Base-by-base conservation (phyloP, 2,888 invertebrate genomes). In the Sarcophaga carnaria region DNA sequence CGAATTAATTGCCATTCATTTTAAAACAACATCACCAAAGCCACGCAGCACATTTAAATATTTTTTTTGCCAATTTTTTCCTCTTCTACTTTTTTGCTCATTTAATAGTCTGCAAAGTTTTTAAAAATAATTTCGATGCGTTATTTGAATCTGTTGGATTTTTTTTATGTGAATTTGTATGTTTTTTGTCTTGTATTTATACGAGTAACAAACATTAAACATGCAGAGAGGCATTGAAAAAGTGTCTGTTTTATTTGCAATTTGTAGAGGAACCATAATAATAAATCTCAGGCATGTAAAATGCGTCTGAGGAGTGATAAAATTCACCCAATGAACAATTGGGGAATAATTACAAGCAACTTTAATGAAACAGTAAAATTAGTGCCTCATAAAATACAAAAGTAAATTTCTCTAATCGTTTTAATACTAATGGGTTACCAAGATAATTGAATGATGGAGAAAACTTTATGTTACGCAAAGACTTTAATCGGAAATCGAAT, bases 1-100 rank as follows among this genome's bases (percentile, higher is more conserved):
- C 83, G 70, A 86, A 86, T 86, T 86, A 86, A 86, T 86, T 86
- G 83, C 80, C 83, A 80, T 86, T 83, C 83, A 86, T 86, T 80
- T 77, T 60, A 78, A 77, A 80, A 49, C 37, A 25, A n/a, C 27
- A 66, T 78, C 75, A 69, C 67, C 49, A 76, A 64, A 45, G 60
- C 69, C 59, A 76, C 62, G 27, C 45, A 66, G 75, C 37, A 79
- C 62, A 79, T 64, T 64, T 22, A 49, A 22, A 69, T 60, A 66
- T 72, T 77, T 14, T 12, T 80, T n/a, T 45, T 54, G 22, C n/a
- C 17, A 47, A 45, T 75, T 49, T 45, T 59, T 60, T 27, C 47
- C 14, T 25, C 22, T 25, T 17, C 14, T 20, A 2, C 49, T 11
- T 63, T 37, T 63, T 37, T 37, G 22, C 17, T 72, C 5, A 37